Evolutionary conservation across 2,888 invertebrate species (phyloP).

Genomic region (Lithophane semibrunnea): DNA sequence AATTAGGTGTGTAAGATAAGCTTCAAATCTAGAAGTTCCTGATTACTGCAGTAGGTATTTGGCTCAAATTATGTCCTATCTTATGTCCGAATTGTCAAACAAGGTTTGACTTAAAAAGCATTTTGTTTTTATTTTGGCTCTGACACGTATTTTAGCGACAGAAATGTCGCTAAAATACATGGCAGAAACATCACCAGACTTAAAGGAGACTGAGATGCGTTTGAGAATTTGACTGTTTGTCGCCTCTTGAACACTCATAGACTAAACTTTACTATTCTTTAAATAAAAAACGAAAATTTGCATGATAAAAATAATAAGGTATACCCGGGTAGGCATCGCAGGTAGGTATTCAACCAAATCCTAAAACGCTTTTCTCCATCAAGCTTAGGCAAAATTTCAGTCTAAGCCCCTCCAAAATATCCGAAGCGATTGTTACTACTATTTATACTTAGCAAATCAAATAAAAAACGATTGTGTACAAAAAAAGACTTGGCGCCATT

Average conservation of each 20-base stretch:
- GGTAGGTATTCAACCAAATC: not conserved
- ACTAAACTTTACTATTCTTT: not conserved
- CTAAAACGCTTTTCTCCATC: not conserved
- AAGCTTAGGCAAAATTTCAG: not conserved
- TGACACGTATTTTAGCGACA: too few relatives aligned
- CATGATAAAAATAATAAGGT: not conserved
- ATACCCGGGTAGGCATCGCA: too few relatives aligned
- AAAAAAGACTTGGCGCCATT: constrained; percentile 57
- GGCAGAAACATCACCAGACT: too few relatives aligned
- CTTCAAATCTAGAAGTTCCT: not conserved
- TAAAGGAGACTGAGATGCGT: too few relatives aligned
- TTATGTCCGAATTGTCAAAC: not conserved
- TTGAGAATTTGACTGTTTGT: not conserved
- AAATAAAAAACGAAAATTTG: not conserved
- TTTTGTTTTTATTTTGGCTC: too few relatives aligned
- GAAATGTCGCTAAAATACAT: too few relatives aligned
- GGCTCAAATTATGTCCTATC: not conserved
- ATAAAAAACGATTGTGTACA: constrained; percentile 40
- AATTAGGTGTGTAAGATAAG: not conserved
- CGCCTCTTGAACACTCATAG: too few relatives aligned
- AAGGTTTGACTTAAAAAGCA: not conserved
- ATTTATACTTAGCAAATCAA: constrained; percentile 47
- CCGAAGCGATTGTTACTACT: constrained; percentile 12
- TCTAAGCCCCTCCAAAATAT: not conserved
- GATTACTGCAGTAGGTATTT: too few relatives aligned